Conservation (phyloP, 2,797 vertebrate species). For the Heterohyrax brucei region DNA sequence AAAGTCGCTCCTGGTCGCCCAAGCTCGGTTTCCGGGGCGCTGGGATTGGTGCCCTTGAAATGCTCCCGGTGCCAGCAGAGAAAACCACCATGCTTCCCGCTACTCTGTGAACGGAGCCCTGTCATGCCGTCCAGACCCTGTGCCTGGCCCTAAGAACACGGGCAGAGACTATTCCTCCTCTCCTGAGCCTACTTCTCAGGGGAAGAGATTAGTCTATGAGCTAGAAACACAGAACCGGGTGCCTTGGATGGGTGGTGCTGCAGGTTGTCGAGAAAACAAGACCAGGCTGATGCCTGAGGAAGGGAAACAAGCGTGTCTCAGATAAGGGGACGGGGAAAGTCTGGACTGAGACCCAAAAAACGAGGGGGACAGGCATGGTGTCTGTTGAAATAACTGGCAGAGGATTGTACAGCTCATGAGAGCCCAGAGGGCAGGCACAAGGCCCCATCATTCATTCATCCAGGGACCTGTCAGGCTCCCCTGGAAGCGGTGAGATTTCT, state of each 20-base stretch:
- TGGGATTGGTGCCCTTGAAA: neutral
- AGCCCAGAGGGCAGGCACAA: neutral
- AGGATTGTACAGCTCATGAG: neutral
- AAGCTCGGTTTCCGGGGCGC: neutral
- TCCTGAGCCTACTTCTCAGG: neutral
- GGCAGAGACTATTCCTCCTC: neutral
- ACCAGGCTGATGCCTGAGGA: neutral
- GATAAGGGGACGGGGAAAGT: neutral
- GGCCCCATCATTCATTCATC: too few relatives aligned
- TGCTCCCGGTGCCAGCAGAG: neutral
- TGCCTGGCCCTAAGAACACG: neutral
- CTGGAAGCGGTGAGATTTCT: neutral
- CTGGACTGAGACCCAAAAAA: neutral
- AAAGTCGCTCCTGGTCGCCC: neutral
- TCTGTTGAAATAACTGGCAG: rapidly evolving
- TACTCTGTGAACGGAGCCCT: conserved; percentile 11
- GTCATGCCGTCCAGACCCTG: neutral
- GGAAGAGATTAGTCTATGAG: neutral
- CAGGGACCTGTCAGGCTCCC: neutral
- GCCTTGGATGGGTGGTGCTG: too few relatives aligned
- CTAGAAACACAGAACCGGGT: neutral
- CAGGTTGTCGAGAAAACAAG: neutral
- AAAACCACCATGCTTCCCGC: neutral
- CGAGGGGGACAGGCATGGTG: rapidly evolving
- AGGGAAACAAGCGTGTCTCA: neutral